A percentile compares a stretch with the other conserved stretches of the same genome.
phyloP scores from a whole-genome alignment of 2,888 invertebrate species.

The Hemistola chrysoprasaria region DNA sequence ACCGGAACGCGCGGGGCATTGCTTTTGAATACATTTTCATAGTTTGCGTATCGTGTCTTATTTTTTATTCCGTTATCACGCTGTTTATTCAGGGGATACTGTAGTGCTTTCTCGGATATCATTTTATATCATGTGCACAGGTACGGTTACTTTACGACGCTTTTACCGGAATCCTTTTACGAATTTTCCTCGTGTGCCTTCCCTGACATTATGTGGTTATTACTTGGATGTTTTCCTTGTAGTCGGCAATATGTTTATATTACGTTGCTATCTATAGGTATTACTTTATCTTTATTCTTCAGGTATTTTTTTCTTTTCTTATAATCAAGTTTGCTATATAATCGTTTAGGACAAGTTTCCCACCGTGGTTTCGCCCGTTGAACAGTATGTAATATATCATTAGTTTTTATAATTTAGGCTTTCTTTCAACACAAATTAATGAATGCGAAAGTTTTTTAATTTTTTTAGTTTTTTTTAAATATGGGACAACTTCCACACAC shows the following conservation, averaged over 20 bases:
- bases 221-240: constrained; percentile 34
- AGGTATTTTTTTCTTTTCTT: no score
- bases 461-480: no score
- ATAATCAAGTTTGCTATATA: no score
- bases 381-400: no score
- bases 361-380: no score
- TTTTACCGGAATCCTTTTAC: constrained; percentile 29
- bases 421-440: no score
- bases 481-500: no score
- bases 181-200: constrained; percentile 25
- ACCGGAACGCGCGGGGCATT: constrained; percentile 26
- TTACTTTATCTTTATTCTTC: no score
- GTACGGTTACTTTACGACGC: constrained; percentile 20
- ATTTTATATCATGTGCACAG: constrained; percentile 12
- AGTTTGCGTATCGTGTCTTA: constrained; percentile 32
- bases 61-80: constrained; percentile 25
- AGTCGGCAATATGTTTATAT: constrained; percentile 34
- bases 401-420: no score
- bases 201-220: constrained; percentile 23
- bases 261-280: constrained; percentile 19
- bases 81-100: constrained; percentile 23
- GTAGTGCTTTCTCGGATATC: constrained; percentile 24
- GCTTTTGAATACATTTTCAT: constrained; percentile 39
- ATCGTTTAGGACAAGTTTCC: no score
- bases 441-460: no score